A percentile compares a stretch with the other conserved stretches of the same genome.
Conservation (phyloP, 2,113 vertebrate species). For the Callocephalon fimbriatum region DNA sequence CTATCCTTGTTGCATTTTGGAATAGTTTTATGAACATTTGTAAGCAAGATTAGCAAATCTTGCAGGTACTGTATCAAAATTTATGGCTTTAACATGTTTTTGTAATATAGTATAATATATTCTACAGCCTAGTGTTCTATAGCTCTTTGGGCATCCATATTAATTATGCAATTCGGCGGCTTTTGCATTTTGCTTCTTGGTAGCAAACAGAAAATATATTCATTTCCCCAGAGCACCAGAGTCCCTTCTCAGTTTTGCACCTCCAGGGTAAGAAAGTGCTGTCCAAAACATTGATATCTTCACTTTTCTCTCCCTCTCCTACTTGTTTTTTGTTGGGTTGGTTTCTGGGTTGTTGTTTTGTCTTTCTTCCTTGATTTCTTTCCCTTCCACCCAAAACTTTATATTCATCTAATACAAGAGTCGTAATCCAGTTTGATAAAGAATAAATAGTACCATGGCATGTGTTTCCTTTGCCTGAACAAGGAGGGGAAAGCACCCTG, state of each 20-base stretch:
- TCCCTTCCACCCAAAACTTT: background rate
- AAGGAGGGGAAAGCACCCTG: background rate
- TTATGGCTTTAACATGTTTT: background rate
- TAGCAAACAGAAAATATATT: background rate
- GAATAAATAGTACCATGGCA: background rate
- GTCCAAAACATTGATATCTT: background rate
- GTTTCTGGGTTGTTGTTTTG: background rate
- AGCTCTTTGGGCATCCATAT: background rate
- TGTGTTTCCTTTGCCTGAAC: background rate
- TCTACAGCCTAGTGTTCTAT: background rate
- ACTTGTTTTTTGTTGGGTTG: background rate
- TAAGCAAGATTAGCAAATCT: background rate
- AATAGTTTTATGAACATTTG: background rate
- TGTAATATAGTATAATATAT: background rate
- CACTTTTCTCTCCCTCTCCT: background rate
- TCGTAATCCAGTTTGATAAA: background rate
- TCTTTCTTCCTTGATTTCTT: background rate
- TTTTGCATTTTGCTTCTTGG: conserved; percentile 9
- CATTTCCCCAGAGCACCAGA: background rate
- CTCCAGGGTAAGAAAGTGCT: background rate
- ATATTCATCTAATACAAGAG: background rate
- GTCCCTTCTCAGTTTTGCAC: conserved; percentile 22
- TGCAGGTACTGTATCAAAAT: background rate
- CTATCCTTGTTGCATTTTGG: background rate
- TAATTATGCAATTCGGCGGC: background rate